Conservation (phyloP, 2,797 vertebrate species). For the Prunella strophiata region DNA sequence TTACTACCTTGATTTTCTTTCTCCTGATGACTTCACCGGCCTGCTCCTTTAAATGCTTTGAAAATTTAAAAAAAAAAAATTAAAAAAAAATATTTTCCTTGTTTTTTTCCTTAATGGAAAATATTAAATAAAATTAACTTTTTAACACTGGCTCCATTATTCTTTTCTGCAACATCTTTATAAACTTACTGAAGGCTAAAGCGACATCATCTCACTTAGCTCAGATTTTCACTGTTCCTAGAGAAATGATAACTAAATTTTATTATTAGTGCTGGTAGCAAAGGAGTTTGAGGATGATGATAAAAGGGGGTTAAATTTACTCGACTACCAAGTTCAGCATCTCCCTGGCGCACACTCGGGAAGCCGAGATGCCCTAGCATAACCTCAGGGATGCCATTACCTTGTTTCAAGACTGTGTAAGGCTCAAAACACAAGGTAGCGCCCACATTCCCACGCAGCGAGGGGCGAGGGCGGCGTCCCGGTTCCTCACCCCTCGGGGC, state of each 20-base stretch:
- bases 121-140: too few relatives aligned
- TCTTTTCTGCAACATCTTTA: neutral
- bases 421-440: neutral
- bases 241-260: neutral
- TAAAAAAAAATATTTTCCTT: neutral
- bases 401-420: rapidly evolving
- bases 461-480: neutral
- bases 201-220: neutral
- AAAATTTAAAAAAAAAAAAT: neutral
- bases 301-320: neutral
- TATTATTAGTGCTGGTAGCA: neutral
- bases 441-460: neutral
- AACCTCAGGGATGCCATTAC: neutral
- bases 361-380: neutral
- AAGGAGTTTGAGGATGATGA: neutral
- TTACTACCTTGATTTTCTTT: neutral
- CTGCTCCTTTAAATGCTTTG: neutral
- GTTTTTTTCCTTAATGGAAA: rapidly evolving
- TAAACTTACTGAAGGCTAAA: neutral
- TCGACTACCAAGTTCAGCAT: rapidly evolving
- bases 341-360: rapidly evolving
- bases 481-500: neutral
- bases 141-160: neutral
- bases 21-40: neutral
- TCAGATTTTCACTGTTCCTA: neutral